Percentiles rank a stretch among this genome's conserved stretches.
Conservation (phyloP, 2,797 vertebrate genomes). For the Spondyliosoma cantharus region DNA sequence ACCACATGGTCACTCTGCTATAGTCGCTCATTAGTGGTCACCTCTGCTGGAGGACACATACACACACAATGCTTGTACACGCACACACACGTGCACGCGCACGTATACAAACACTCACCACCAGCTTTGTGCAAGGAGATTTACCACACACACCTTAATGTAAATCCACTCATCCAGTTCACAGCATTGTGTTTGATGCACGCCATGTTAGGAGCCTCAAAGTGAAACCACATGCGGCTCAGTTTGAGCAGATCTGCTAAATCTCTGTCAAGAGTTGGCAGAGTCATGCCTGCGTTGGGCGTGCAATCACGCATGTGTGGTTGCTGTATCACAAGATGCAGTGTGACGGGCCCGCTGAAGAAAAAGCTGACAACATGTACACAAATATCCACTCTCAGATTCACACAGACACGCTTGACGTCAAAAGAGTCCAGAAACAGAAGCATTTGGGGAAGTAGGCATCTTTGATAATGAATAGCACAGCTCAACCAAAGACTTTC, state of each 20-base stretch:
- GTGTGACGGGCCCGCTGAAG: conserved; percentile 45
- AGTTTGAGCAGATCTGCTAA: conserved; percentile 59
- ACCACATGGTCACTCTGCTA: conserved; percentile 83
- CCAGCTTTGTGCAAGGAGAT: conserved; percentile 33
- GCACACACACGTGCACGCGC: conserved; percentile 21
- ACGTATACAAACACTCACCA: conserved; percentile 29
- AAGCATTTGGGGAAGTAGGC: conserved; percentile 56
- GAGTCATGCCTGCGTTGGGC: conserved; percentile 61
- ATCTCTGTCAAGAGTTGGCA: conserved; percentile 66
- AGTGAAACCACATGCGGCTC: conserved; percentile 71
- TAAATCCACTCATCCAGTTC: conserved; percentile 61
- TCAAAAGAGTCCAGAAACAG: conserved; percentile 40
- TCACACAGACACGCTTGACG: conserved; percentile 9
- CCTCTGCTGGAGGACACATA: conserved; percentile 70
- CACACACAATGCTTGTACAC: conserved; percentile 27
- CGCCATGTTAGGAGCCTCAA: conserved; percentile 46
- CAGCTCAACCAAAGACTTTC: conserved; percentile 4
- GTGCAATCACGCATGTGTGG: conserved; percentile 54
- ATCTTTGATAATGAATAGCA: background rate
- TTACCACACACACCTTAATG: conserved; percentile 56
- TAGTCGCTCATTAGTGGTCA: conserved; percentile 85
- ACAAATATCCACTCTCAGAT: conserved; percentile 30
- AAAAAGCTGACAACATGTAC: conserved; percentile 63
- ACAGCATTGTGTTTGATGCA: conserved; percentile 60
- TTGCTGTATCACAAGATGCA: conserved; percentile 67